Conservation (phyloP, 2,113 vertebrate species). For the Phylloscopus trochiloides region DNA sequence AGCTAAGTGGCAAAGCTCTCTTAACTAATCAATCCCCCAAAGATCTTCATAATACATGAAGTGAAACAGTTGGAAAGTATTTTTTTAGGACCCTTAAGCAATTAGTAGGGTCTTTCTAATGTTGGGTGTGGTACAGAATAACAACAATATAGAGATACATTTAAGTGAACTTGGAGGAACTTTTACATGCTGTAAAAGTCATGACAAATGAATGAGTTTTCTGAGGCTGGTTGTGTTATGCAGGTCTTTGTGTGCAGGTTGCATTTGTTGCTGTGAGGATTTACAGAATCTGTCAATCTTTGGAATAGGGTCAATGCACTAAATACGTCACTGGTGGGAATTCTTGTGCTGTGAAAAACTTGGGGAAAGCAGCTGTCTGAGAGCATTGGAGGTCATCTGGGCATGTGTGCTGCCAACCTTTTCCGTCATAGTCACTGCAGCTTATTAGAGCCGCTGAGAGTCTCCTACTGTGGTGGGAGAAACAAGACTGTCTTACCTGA, state of each 20-base stretch:
- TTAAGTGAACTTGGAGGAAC: neutral
- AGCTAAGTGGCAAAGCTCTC: neutral
- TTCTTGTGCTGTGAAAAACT: neutral
- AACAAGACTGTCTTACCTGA: neutral
- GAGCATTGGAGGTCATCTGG: neutral
- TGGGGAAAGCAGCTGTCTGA: neutral
- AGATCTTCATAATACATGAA: neutral
- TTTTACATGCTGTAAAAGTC: neutral
- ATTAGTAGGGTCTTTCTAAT: neutral
- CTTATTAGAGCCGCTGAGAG: neutral
- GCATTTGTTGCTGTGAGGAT: neutral
- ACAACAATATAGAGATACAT: neutral
- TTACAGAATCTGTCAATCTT: neutral
- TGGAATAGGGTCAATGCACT: neutral
- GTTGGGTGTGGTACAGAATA: neutral
- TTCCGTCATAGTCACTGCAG: neutral
- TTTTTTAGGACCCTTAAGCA: neutral
- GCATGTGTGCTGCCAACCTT: neutral
- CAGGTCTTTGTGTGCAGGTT: neutral
- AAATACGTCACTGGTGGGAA: neutral
- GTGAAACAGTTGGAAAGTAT: neutral
- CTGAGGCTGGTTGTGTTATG: neutral
- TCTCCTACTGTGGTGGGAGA: slow-evolving; percentile 4
- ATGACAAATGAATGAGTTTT: neutral
- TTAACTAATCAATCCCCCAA: neutral